A percentile compares a stretch with the other conserved stretches of the same genome.
Evolutionary conservation across 2,888 invertebrate genomes (phyloP).

Genomic region (Lamellibrachia columna): DNA sequence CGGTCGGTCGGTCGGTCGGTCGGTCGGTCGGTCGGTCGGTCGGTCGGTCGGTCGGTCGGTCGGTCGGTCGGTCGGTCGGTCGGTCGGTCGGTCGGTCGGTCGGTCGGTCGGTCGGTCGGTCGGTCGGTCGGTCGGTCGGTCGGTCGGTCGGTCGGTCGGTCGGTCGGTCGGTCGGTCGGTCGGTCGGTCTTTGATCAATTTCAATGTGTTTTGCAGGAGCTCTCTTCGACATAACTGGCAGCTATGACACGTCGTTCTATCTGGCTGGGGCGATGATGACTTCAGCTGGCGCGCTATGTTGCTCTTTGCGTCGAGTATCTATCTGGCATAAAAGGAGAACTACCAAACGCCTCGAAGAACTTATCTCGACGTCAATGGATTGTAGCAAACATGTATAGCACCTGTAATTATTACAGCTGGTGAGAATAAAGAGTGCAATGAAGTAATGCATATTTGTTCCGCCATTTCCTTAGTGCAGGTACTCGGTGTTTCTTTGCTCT

Average conservation of each 20-base stretch:
- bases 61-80: not conserved
- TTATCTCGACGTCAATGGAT: not conserved
- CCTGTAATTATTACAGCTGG: not conserved
- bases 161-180: not conserved
- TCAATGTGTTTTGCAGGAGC: slow-evolving; percentile 81
- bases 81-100: not conserved
- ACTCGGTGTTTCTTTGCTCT: not conserved
- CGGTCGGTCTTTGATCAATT: slow-evolving; percentile 68
- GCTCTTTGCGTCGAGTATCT: slow-evolving; percentile 42
- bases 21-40: not conserved
- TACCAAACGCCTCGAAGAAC: not conserved
- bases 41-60: not conserved
- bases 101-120: slow-evolving; percentile 52
- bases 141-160: not conserved
- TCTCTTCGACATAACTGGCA: slow-evolving; percentile 85
- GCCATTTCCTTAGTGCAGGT: not conserved
- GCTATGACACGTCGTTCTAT: slow-evolving; percentile 88
- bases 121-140: not conserved
- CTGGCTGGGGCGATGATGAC: slow-evolving; percentile 90
- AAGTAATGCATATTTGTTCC: not conserved
- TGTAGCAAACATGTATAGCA: not conserved
- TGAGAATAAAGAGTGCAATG: not conserved
- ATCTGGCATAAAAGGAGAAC: slow-evolving; percentile 42
- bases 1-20: slow-evolving; percentile 17
- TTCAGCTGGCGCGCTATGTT: slow-evolving; percentile 84